Percentiles rank a stretch among this genome's conserved stretches.
phyloP scores from a whole-genome alignment of 2,113 vertebrate genomes.

The Lanius ludovicianus region DNA sequence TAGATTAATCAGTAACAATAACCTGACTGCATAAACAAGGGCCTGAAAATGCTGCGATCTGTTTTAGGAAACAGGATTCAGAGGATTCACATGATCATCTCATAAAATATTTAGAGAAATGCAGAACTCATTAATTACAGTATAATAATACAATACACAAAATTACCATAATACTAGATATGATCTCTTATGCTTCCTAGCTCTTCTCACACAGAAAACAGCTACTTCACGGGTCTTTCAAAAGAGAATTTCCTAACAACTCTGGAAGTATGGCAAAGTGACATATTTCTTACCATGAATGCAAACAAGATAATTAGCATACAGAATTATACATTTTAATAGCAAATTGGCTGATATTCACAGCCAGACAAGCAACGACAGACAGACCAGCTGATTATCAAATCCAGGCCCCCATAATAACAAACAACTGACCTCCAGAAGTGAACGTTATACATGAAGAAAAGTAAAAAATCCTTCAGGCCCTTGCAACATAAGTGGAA shows the following conservation, averaged over 20 bases:
- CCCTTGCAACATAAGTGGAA: not conserved
- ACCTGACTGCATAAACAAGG: not conserved
- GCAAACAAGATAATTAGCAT: not conserved
- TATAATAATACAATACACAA: not conserved
- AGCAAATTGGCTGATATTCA: not conserved
- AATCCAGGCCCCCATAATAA: not conserved
- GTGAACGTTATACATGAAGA: not conserved
- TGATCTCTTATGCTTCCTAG: not conserved
- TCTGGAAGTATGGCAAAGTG: not conserved
- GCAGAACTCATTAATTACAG: not conserved
- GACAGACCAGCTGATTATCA: not conserved
- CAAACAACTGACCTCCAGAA: not conserved
- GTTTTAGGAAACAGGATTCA: not conserved
- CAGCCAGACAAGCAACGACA: not conserved
- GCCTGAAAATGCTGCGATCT: not conserved
- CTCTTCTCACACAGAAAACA: not conserved
- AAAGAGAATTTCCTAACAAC: not conserved
- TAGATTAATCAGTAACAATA: not conserved
- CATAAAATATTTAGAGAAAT: not conserved
- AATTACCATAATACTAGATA: not conserved
- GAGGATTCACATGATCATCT: not conserved
- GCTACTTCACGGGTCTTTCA: not conserved
- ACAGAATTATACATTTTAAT: constrained; percentile 10
- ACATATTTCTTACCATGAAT: not conserved
- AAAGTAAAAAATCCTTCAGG: not conserved